Evolutionary conservation across 1,140 invertebrate species (phyloP), one percentile per base, ranked within the genome.

Genomic region (Monomorium pharaonis): DNA sequence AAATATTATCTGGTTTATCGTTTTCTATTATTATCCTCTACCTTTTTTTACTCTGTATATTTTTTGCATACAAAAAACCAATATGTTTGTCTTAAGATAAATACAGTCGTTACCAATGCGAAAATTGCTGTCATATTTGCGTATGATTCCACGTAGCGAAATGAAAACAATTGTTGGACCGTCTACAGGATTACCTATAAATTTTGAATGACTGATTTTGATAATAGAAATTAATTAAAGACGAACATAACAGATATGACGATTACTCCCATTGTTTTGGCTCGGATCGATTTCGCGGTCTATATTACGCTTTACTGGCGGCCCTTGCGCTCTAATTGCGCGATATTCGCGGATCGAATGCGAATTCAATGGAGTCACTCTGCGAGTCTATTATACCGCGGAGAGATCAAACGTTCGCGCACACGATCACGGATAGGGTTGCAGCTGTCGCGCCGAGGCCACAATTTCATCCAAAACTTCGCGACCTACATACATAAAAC

Each of bases 401-500:
- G 30, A 77, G 60, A 84, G 81, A 84, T 84, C 81, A 84, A 84
- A 84, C 81, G 81, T 75, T 84, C 74, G 69, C 44, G 44, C 56
- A 49, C 70, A 44, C 78, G 33, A 58, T 84, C 81, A 51, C 21
- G 42, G 60, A 54, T 84, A 77, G 78, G 51, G 78, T 58, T 58
- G 81, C 74, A 51, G 47, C 24, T 72, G 47, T 54, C 10, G 44
- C 54, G 49, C 44, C 27, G 54, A 58, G 47, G 78, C 67, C 54
- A 84, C 69, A 84, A 84, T 84, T 84, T 84, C 74, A 84, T 77
- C 81, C 72, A 84, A 84, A 84, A 84, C 70, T 84, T 77, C 72
- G 81, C 74, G 81, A 84, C 81, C 81, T 77, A 84, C 74, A 84
- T 76, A 84, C 69, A 84, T 84, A 83, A 83, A 83, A 83, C 78